Evolutionary conservation across 2,888 invertebrate genomes (phyloP).

Genomic region (Barypeithes pellucidus): DNA sequence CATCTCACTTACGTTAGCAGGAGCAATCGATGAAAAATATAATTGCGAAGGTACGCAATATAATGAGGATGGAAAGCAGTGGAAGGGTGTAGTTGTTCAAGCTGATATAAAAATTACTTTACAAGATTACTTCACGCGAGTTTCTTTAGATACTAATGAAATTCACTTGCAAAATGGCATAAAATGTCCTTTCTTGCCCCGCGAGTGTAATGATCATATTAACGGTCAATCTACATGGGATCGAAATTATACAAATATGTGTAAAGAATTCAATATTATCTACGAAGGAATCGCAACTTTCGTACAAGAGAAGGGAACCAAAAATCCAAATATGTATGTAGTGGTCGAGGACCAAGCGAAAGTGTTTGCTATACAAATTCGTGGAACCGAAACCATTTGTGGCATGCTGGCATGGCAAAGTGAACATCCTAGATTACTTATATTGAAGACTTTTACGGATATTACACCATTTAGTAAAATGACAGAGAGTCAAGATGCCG

Average conservation of each 20-base stretch:
- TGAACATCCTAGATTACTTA: slow-evolving; percentile 6
- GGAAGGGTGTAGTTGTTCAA: too few relatives aligned
- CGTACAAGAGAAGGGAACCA: neutral
- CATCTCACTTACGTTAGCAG: too few relatives aligned
- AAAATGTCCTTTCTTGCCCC: neutral
- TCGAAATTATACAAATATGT: neutral
- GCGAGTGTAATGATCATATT: neutral
- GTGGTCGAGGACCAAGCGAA: neutral
- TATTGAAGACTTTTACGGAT: neutral
- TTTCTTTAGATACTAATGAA: slow-evolving; percentile 25
- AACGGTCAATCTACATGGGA: slow-evolving; percentile 18
- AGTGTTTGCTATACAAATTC: slow-evolving; percentile 6
- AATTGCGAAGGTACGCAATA: too few relatives aligned
- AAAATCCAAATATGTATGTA: too few relatives aligned
- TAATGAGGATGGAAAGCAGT: too few relatives aligned
- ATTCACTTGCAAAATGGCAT: slow-evolving; percentile 12
- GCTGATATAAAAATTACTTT: too few relatives aligned
- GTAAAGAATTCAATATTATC: too few relatives aligned
- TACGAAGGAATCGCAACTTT: slow-evolving; percentile 3
- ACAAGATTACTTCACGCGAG: neutral
- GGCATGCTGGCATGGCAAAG: slow-evolving; percentile 4
- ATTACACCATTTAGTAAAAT: neutral
- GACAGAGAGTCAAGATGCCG: neutral
- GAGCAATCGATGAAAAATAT: too few relatives aligned
- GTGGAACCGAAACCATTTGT: neutral